phyloP scores from a whole-genome alignment of 2,888 invertebrate genomes.

The Ophion slaviceki region DNA sequence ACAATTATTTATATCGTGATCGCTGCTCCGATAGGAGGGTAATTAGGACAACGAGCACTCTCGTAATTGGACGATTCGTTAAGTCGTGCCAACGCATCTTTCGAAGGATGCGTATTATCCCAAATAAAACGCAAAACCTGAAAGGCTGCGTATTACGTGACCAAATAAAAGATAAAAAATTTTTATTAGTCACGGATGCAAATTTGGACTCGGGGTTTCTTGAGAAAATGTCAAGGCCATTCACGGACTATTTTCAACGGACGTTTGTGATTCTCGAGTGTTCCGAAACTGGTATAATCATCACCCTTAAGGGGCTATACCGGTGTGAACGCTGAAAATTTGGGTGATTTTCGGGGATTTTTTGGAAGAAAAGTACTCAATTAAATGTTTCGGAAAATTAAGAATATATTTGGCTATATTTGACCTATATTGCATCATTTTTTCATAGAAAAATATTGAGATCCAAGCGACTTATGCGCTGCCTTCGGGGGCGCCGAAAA shows the following conservation, averaged over 20 bases:
- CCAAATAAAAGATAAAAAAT: not conserved
- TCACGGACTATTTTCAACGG: not conserved
- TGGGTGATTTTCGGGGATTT: too few relatives aligned
- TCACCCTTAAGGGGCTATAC: too few relatives aligned
- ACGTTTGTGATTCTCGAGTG: not conserved
- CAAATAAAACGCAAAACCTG: not conserved
- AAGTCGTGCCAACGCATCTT: not conserved
- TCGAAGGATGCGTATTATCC: not conserved
- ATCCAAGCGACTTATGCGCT: too few relatives aligned
- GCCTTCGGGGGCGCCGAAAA: too few relatives aligned
- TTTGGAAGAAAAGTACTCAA: too few relatives aligned
- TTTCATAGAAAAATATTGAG: too few relatives aligned
- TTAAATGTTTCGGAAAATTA: too few relatives aligned
- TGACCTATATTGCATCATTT: too few relatives aligned
- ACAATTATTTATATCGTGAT: not conserved
- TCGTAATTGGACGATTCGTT: not conserved
- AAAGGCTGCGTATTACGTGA: not conserved
- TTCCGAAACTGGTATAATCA: not conserved
- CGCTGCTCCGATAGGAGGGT: not conserved
- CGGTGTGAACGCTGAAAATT: too few relatives aligned
- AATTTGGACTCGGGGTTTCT: not conserved
- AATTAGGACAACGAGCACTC: not conserved
- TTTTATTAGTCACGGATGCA: not conserved
- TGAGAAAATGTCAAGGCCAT: not conserved
- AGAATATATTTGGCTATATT: too few relatives aligned